These are phyloP conservation scores for Ctenoplectra terminalis DNA, from an alignment of 1,140 invertebrate genomes.

Conservation along the genomic window DNA sequence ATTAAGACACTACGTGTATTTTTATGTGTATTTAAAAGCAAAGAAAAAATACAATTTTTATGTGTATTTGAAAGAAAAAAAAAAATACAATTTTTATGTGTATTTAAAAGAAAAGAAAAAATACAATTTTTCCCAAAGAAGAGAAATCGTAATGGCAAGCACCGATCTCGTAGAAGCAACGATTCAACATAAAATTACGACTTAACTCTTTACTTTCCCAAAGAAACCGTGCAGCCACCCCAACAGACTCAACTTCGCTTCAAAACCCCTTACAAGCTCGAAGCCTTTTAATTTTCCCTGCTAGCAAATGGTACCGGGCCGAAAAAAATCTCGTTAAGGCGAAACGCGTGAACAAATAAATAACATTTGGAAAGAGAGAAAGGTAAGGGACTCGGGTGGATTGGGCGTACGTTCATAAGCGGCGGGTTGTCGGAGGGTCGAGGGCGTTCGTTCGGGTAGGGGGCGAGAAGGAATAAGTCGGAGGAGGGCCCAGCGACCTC, in stretches of 20 bases:
- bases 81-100: no score
- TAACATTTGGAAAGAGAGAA: conserved; percentile 32
- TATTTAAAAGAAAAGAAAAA: no score
- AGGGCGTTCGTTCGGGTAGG: conserved; percentile 6
- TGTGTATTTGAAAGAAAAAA: no score
- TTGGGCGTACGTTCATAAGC: conserved; percentile 52
- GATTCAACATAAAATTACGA: no score
- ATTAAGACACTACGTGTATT: no score
- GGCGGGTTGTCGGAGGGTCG: conserved; percentile 26
- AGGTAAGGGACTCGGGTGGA: conserved; percentile 4
- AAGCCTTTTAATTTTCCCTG: conserved; percentile 2
- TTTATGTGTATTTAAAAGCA: no score
- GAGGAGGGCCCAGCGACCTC: conserved; percentile 68
- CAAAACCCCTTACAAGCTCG: background rate
- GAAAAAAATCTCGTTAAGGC: conserved; percentile 17
- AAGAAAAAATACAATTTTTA: no score
- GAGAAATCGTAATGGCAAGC: no score
- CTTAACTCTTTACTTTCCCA: no score
- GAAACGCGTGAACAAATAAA: conserved; percentile 57
- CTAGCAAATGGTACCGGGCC: background rate
- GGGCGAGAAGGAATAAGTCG: conserved; percentile 56
- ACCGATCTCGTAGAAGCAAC: no score
- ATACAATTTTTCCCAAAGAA: no score
- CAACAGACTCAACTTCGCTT: background rate
- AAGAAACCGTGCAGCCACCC: background rate